phyloP scores from a whole-genome alignment of 2,888 invertebrate genomes.

The Rhopalosiphum nymphaeae region DNA sequence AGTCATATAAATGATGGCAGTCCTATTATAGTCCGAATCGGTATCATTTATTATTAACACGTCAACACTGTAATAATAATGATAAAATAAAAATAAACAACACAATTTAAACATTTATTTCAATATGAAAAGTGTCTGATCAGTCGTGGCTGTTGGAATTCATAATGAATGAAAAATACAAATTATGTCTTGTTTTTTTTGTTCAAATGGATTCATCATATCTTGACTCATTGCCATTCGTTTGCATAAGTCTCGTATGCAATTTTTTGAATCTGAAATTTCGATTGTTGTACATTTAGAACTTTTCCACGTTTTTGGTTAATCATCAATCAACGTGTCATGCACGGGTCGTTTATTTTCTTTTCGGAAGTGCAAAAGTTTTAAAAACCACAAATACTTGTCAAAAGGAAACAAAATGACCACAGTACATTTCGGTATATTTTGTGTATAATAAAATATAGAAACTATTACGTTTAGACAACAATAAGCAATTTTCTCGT shows the following conservation, averaged over 20 bases:
- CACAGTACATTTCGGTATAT: constrained; percentile 4
- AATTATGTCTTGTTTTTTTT: not conserved
- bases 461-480: not conserved
- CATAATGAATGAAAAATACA: not conserved
- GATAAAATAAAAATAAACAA: not conserved
- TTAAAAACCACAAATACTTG: constrained; percentile 60
- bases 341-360: constrained; percentile 52
- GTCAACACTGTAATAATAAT: constrained; percentile 23
- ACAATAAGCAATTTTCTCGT: not conserved
- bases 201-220: too few relatives aligned
- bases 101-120: not conserved
- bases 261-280: not conserved
- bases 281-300: constrained; percentile 39
- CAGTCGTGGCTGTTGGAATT: not conserved
- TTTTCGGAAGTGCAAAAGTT: constrained; percentile 52
- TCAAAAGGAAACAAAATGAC: constrained; percentile 46
- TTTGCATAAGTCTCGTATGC: not conserved
- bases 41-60: constrained; percentile 52
- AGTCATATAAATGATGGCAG: constrained; percentile 40
- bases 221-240: not conserved
- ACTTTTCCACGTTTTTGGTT: not conserved
- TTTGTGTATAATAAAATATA: not conserved
- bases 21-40: constrained; percentile 16
- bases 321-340: constrained; percentile 53
- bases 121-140: not conserved